Percentiles rank a stretch among this genome's conserved stretches.
phyloP scores from a whole-genome alignment of 2,888 invertebrate genomes.

The Microctonus hyperodae region DNA sequence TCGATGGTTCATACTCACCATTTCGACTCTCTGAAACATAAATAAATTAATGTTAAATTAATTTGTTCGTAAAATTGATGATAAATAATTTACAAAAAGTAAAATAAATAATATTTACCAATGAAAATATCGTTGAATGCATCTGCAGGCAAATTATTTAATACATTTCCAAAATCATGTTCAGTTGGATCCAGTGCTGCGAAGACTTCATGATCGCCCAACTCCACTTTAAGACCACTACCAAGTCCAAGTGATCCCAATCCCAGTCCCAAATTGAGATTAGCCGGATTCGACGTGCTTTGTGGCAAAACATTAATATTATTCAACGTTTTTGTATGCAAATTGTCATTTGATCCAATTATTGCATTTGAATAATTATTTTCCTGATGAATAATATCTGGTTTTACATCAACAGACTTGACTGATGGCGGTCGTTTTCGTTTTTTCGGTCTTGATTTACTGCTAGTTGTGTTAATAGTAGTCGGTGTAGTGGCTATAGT shows the following conservation, averaged over 20 bases:
- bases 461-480: slow-evolving; percentile 17
- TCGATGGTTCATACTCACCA: slow-evolving; percentile 75
- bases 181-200: slow-evolving; percentile 67
- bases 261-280: slow-evolving; percentile 56
- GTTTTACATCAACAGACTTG: slow-evolving; percentile 47
- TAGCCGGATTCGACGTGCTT: slow-evolving; percentile 49
- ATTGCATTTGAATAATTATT: slow-evolving; percentile 41
- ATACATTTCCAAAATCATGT: slow-evolving; percentile 78
- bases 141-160: slow-evolving; percentile 80
- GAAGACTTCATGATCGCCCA: slow-evolving; percentile 61
- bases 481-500: background rate
- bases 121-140: slow-evolving; percentile 84
- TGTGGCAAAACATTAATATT: slow-evolving; percentile 54
- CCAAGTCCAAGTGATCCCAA: slow-evolving; percentile 54
- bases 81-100: too few relatives aligned
- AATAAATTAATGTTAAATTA: slow-evolving; percentile 39
- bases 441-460: slow-evolving; percentile 58
- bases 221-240: slow-evolving; percentile 57
- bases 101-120: slow-evolving; percentile 69
- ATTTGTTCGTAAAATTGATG: too few relatives aligned
- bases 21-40: slow-evolving; percentile 69
- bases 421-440: slow-evolving; percentile 55
- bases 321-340: slow-evolving; percentile 56
- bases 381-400: slow-evolving; percentile 43
- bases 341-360: slow-evolving; percentile 35